Evolutionary conservation across 2,888 invertebrate genomes (phyloP).

Genomic region (Eupithecia tripunctaria): DNA sequence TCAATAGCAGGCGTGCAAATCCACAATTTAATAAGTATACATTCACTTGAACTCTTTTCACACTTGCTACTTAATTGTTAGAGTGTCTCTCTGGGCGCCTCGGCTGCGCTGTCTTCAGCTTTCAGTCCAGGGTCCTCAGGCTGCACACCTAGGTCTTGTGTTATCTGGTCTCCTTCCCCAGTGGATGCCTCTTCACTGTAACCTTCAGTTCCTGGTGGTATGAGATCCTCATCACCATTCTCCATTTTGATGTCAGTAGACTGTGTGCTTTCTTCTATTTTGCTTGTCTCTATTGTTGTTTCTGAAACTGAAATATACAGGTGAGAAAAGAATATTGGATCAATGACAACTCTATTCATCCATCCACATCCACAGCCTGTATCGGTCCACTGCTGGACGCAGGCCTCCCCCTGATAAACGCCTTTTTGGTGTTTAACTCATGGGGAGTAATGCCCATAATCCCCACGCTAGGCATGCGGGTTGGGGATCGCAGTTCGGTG

Average conservation of each 20-base stretch:
- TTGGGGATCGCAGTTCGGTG: no score
- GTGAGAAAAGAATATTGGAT: no score
- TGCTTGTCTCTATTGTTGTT: slow-evolving; percentile 47
- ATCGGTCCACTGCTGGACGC: no score
- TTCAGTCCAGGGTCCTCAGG: no score
- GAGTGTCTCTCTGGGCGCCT: slow-evolving; percentile 49
- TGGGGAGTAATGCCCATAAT: no score
- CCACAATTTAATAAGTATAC: slow-evolving; percentile 42
- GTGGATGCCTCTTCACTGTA: slow-evolving; percentile 7
- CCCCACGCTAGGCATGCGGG: no score
- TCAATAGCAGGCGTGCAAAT: slow-evolving; percentile 26
- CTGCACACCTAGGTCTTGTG: background rate
- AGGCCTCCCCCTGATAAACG: no score
- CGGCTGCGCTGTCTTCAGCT: slow-evolving; percentile 19
- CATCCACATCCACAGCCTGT: no score
- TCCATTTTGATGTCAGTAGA: slow-evolving; percentile 33
- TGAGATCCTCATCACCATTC: slow-evolving; percentile 4
- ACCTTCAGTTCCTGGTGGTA: slow-evolving; percentile 17
- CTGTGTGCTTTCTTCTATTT: slow-evolving; percentile 43
- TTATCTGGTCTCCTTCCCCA: background rate
- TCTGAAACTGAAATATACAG: background rate
- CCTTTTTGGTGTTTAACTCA: no score
- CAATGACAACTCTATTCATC: no score
- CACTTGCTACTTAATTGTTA: slow-evolving; percentile 43
- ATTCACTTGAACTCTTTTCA: slow-evolving; percentile 24